Evolutionary conservation across 2,797 vertebrate species (phyloP).

Genomic region (Mastacembelus armatus): DNA sequence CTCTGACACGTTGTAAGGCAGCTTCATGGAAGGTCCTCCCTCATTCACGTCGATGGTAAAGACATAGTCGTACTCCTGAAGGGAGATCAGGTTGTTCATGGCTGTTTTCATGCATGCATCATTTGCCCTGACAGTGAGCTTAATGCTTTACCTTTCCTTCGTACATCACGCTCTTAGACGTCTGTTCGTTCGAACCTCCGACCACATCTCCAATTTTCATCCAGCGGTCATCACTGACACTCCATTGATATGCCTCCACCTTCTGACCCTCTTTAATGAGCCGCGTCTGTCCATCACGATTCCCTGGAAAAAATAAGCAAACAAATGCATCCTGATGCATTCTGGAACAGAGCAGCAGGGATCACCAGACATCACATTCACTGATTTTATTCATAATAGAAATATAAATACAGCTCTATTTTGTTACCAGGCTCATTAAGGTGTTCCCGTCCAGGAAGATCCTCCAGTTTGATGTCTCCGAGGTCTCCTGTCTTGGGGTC

Average conservation of each 20-base stretch:
- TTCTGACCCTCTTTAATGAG: constrained; percentile 91
- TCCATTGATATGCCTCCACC: constrained; percentile 98
- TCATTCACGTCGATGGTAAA: constrained; percentile 98
- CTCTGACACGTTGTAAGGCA: constrained; percentile 93
- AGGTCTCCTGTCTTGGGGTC: constrained; percentile 95
- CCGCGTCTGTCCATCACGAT: constrained; percentile 95
- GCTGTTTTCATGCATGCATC: accelerated
- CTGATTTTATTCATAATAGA: background rate
- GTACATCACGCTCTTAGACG: constrained; percentile 92
- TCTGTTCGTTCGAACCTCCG: constrained; percentile 93
- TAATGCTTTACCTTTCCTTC: constrained; percentile 92
- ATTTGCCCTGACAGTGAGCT: too few species aligned
- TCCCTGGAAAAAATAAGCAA: constrained; percentile 81
- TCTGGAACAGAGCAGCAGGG: background rate
- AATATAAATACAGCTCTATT: background rate
- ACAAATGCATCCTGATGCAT: background rate
- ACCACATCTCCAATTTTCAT: constrained; percentile 98
- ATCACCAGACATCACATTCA: background rate
- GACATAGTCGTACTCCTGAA: constrained; percentile 96
- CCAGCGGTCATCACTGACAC: constrained; percentile 90
- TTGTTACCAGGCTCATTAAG: constrained; percentile 91
- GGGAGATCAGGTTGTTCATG: background rate
- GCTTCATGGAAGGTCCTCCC: constrained; percentile 93
- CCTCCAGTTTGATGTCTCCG: constrained; percentile 92
- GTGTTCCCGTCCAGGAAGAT: constrained; percentile 95